Evolutionary conservation across 2,888 invertebrate species (phyloP).

Genomic region (Melangyna quadrimaculata): DNA sequence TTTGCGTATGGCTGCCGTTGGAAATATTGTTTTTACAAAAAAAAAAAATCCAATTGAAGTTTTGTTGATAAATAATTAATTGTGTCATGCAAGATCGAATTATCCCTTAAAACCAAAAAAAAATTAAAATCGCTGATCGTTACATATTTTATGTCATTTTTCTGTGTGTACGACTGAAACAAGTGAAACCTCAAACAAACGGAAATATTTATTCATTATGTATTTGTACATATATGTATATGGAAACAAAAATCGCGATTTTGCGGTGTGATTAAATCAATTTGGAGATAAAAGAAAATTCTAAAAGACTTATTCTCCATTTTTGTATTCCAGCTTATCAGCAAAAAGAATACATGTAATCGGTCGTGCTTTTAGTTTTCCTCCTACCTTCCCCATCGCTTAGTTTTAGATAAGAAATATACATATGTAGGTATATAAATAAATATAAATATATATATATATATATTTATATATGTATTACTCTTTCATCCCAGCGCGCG

Average conservation of each 20-base stretch:
- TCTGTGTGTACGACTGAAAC: neutral
- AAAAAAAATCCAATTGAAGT: neutral
- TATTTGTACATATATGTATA: neutral
- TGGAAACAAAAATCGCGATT: neutral
- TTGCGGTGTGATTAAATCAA: neutral
- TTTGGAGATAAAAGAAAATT: neutral
- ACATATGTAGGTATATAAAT: too few species aligned
- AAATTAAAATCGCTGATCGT: neutral
- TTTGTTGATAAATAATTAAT: conserved; percentile 10
- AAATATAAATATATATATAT: too few species aligned
- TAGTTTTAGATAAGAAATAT: conserved; percentile 38
- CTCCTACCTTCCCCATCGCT: neutral
- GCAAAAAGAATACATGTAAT: conserved; percentile 18
- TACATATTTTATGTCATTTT: neutral
- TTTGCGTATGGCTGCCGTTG: conserved; percentile 62
- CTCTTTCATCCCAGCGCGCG: neutral
- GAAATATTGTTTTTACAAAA: neutral
- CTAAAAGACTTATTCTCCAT: neutral
- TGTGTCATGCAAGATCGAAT: neutral
- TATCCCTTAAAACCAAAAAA: neutral
- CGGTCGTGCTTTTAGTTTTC: neutral
- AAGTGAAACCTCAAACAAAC: neutral
- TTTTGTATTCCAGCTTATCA: conserved; percentile 44
- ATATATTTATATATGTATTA: neutral
- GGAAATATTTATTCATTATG: neutral